Percentiles rank a stretch among this genome's conserved stretches.
phyloP scores from a whole-genome alignment of 2,888 invertebrate species.

The Acleris holmiana region DNA sequence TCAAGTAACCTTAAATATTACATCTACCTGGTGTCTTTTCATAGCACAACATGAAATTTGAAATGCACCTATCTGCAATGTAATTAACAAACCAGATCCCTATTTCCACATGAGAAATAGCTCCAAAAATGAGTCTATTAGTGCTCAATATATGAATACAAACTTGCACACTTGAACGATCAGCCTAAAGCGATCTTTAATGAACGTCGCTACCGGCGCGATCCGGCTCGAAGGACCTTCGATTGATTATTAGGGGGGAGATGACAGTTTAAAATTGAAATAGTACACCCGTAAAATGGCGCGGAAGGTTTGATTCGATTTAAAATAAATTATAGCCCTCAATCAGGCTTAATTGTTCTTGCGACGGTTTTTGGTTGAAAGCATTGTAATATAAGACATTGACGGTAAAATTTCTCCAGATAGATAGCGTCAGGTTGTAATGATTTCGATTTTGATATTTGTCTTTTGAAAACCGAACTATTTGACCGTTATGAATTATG shows the following conservation, averaged over 20 bases:
- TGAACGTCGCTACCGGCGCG: slow-evolving; percentile 70
- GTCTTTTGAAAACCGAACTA: too few species aligned
- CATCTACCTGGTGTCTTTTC: too few species aligned
- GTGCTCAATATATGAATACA: slow-evolving; percentile 3
- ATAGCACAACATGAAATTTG: background rate
- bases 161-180: slow-evolving; percentile 64
- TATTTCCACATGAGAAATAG: background rate
- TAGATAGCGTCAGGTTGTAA: too few species aligned
- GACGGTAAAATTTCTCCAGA: background rate
- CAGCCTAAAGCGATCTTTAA: slow-evolving; percentile 77
- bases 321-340: slow-evolving; percentile 28
- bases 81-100: background rate
- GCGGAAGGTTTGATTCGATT: slow-evolving; percentile 31
- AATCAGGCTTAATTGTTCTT: slow-evolving; percentile 22
- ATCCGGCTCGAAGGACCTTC: slow-evolving; percentile 61
- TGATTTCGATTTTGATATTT: too few species aligned
- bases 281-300: slow-evolving; percentile 33
- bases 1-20: too few species aligned
- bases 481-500: too few species aligned
- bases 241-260: slow-evolving; percentile 43
- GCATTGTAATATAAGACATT: background rate
- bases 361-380: background rate
- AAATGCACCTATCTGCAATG: background rate
- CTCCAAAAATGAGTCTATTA: slow-evolving; percentile 5
- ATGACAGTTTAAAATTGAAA: slow-evolving; percentile 41